Conservation (phyloP, 1,140 invertebrate genomes). For the Drosophila prosaltans region DNA sequence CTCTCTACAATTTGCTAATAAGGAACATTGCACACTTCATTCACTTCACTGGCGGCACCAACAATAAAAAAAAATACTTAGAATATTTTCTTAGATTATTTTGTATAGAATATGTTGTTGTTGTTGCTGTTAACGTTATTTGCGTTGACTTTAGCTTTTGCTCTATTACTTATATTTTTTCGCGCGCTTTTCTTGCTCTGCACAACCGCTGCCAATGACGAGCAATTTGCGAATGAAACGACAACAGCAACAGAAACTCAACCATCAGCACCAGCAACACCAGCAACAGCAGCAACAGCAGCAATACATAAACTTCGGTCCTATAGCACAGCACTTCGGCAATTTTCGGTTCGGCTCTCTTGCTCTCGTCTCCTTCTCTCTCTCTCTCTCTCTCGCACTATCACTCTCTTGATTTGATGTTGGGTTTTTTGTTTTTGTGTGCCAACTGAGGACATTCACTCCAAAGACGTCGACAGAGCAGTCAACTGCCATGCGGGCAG, state of each 20-base stretch:
- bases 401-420: conserved; percentile 46
- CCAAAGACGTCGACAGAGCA: conserved; percentile 56
- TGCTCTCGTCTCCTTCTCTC: conserved; percentile 21
- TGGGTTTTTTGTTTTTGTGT: conserved; percentile 74
- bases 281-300: conserved; percentile 8
- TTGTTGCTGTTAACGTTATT: conserved; percentile 44
- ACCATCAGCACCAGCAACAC: conserved; percentile 23
- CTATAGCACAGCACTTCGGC: conserved; percentile 15
- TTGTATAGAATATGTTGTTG: conserved; percentile 52
- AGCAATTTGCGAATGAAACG: conserved; percentile 82
- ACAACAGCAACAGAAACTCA: conserved; percentile 57
- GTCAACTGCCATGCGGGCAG: conserved; percentile 37
- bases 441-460: conserved; percentile 82
- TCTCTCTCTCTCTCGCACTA: background rate
- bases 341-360: conserved; percentile 11
- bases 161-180: conserved; percentile 51
- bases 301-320: conserved; percentile 21
- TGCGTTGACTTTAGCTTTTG: conserved; percentile 39
- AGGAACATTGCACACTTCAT: conserved; percentile 72
- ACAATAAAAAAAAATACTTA: conserved; percentile 51
- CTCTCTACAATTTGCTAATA: conserved; percentile 77
- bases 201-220: conserved; percentile 80
- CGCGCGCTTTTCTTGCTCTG: conserved; percentile 73
- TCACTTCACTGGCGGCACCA: conserved; percentile 72
- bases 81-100: conserved; percentile 32